Percentiles rank a stretch among this genome's conserved stretches.
These are phyloP conservation scores for Melinaea marsaeus DNA, from an alignment of 2,888 invertebrate species.

Conservation along the genomic window DNA sequence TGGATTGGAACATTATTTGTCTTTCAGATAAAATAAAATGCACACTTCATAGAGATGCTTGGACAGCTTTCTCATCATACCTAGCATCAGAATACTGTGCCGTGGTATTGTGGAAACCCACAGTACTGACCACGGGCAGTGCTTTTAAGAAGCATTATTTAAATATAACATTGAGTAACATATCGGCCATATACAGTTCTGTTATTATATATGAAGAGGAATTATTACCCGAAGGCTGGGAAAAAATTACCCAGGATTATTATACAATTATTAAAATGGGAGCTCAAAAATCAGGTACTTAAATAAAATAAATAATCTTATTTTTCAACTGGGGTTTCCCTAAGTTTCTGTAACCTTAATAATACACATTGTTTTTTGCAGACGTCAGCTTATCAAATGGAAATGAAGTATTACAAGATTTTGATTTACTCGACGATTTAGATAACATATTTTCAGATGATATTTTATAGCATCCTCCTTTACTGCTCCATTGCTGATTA, in stretches of 20 bases:
- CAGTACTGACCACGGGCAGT: constrained; percentile 68
- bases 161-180: constrained; percentile 67
- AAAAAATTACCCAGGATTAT: constrained; percentile 47
- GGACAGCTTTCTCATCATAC: constrained; percentile 64
- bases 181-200: constrained; percentile 63
- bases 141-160: constrained; percentile 69
- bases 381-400: constrained; percentile 37
- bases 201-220: constrained; percentile 45
- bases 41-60: constrained; percentile 71
- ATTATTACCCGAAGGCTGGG: constrained; percentile 52
- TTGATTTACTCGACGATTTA: constrained; percentile 55
- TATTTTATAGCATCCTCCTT: constrained; percentile 23
- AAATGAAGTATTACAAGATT: constrained; percentile 36
- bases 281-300: constrained; percentile 48
- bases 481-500: constrained; percentile 9
- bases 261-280: constrained; percentile 58
- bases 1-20: not conserved
- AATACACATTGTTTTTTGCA: constrained; percentile 44
- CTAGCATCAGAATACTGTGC: constrained; percentile 64
- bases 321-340: constrained; percentile 28
- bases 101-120: constrained; percentile 60
- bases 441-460: constrained; percentile 66
- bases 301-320: constrained; percentile 26
- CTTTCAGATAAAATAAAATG: constrained; percentile 65
- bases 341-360: not conserved